These are phyloP conservation scores for Bubo blakistoni DNA, from an alignment of 2,113 vertebrate genomes.

Conservation along the genomic window DNA sequence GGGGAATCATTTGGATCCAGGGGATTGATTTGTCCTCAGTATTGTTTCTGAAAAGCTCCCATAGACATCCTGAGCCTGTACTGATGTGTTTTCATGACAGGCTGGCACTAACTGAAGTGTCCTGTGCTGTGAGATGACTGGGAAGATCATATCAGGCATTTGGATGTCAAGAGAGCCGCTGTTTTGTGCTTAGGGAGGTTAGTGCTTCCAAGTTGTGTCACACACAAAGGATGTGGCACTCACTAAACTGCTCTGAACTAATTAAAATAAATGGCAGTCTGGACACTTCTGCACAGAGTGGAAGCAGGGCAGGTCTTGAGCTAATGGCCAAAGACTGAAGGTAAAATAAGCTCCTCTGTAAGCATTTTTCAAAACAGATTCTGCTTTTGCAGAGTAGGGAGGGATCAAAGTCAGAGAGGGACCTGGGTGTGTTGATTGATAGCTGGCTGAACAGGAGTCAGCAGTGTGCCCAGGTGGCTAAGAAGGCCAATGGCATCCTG, in stretches of 20 bases:
- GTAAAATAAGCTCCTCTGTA: background rate
- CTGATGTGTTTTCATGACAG: background rate
- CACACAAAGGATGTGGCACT: background rate
- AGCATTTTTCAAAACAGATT: background rate
- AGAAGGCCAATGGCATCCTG: too few relatives aligned
- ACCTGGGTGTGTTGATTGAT: too few relatives aligned
- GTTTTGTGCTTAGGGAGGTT: background rate
- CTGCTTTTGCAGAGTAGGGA: background rate
- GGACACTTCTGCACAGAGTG: background rate
- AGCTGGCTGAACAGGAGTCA: too few relatives aligned
- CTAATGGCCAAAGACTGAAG: background rate
- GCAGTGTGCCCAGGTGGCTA: too few relatives aligned
- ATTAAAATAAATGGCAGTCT: background rate
- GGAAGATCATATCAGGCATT: background rate
- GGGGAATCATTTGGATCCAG: background rate
- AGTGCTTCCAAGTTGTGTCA: background rate
- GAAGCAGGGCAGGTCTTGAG: background rate
- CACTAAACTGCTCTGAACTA: background rate
- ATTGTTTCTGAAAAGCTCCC: background rate
- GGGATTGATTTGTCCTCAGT: background rate
- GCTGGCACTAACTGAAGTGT: background rate
- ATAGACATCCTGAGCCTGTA: too few relatives aligned
- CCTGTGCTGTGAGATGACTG: background rate
- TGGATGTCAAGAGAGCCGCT: background rate
- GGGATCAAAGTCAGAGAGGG: too few relatives aligned